phyloP scores from a whole-genome alignment of 2,888 invertebrate genomes.

The Alentia gelatinosa region DNA sequence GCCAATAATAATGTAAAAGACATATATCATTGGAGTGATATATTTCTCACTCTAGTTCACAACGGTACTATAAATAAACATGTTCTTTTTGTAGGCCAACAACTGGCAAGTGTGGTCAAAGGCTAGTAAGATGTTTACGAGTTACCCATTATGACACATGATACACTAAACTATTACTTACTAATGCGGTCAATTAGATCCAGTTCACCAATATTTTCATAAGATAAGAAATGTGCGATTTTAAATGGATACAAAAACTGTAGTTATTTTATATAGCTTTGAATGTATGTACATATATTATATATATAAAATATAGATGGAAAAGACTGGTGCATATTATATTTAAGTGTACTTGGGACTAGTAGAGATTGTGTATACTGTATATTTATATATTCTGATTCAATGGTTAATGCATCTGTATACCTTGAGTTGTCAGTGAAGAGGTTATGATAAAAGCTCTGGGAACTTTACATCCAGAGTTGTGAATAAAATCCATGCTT shows the following conservation, averaged over 20 bases:
- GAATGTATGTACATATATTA: not conserved
- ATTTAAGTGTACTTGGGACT: not conserved
- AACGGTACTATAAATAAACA: not conserved
- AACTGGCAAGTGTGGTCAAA: no score
- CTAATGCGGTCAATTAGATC: not conserved
- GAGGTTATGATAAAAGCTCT: not conserved
- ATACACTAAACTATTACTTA: not conserved
- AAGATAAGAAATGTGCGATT: not conserved
- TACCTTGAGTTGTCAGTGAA: not conserved
- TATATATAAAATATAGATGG: not conserved
- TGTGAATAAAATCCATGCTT: not conserved
- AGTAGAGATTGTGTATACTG: not conserved
- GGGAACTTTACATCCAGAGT: constrained; percentile 50
- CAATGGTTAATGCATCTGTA: not conserved
- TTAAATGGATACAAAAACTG: not conserved
- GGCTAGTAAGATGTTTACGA: no score
- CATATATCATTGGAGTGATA: no score
- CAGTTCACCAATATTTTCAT: not conserved
- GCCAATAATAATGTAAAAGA: no score
- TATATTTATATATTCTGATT: not conserved
- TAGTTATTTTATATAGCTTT: not conserved
- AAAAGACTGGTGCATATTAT: not conserved
- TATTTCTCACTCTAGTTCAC: no score
- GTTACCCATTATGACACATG: not conserved
- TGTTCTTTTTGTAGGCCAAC: not conserved